phyloP scores from a whole-genome alignment of 2,797 vertebrate species.

The Hippopotamyrus pictus region DNA sequence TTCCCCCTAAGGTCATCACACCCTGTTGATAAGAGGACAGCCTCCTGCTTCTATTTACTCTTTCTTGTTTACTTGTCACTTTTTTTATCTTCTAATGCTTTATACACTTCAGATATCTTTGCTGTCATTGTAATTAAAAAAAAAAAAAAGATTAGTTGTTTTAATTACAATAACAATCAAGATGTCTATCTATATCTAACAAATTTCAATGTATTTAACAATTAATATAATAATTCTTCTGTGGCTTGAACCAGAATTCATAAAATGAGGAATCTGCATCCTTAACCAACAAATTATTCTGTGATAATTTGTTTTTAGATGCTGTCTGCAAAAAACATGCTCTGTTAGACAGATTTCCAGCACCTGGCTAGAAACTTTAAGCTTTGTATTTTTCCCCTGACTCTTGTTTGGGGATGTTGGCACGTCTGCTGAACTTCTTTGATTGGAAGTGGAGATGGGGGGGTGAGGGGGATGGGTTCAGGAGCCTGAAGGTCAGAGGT shows the following conservation, averaged over 20 bases:
- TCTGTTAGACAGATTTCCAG: constrained; percentile 34
- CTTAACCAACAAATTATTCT: constrained; percentile 33
- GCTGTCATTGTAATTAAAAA: neutral
- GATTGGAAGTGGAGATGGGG: neutral
- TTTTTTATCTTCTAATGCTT: neutral
- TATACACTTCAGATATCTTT: neutral
- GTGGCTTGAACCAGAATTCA: neutral
- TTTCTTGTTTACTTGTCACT: neutral
- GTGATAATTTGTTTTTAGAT: constrained; percentile 45
- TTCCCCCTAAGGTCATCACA: constrained; percentile 13
- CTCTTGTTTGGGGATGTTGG: neutral
- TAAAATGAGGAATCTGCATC: neutral
- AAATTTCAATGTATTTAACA: neutral
- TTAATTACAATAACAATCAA: neutral
- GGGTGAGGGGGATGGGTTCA: neutral
- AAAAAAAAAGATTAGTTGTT: neutral
- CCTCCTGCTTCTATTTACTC: neutral
- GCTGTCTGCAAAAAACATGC: constrained; percentile 32
- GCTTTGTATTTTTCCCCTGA: neutral
- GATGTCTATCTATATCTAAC: neutral
- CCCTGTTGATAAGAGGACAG: constrained; percentile 14
- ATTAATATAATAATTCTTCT: neutral
- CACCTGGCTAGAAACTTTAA: constrained; percentile 27
- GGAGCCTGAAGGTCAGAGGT: constrained; percentile 26
- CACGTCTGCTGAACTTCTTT: neutral